phyloP scores from a whole-genome alignment of 2,797 vertebrate genomes.

The Psittacula derbiana region DNA sequence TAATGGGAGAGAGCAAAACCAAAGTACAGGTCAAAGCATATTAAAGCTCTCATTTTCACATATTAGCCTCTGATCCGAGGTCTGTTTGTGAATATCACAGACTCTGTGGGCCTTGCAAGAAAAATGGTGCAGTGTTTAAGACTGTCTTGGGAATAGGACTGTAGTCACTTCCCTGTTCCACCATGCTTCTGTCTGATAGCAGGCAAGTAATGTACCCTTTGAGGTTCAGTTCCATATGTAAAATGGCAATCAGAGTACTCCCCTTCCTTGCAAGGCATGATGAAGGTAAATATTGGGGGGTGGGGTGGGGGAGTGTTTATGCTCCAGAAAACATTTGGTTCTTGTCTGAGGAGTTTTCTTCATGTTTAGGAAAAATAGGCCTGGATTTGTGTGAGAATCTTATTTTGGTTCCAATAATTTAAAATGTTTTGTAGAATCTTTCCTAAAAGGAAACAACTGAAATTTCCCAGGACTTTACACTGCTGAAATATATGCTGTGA shows the following conservation, averaged over 20 bases:
- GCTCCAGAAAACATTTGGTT: background rate
- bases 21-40: conserved; percentile 19
- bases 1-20: background rate
- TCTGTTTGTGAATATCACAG: background rate
- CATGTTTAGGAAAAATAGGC: background rate
- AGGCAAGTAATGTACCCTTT: conserved; percentile 26
- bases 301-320: background rate
- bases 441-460: background rate
- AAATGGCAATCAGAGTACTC: background rate
- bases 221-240: background rate
- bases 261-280: background rate
- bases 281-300: background rate
- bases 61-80: background rate
- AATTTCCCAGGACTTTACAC: background rate
- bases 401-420: background rate
- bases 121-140: background rate
- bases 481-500: background rate
- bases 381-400: background rate
- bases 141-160: background rate
- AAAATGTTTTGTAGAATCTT: background rate
- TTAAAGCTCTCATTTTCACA: background rate
- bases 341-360: background rate
- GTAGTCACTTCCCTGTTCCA: background rate
- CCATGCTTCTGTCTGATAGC: background rate
- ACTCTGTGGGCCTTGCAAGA: background rate